phyloP scores from a whole-genome alignment of 2,797 vertebrate genomes.

The Poliocrania exsul region DNA sequence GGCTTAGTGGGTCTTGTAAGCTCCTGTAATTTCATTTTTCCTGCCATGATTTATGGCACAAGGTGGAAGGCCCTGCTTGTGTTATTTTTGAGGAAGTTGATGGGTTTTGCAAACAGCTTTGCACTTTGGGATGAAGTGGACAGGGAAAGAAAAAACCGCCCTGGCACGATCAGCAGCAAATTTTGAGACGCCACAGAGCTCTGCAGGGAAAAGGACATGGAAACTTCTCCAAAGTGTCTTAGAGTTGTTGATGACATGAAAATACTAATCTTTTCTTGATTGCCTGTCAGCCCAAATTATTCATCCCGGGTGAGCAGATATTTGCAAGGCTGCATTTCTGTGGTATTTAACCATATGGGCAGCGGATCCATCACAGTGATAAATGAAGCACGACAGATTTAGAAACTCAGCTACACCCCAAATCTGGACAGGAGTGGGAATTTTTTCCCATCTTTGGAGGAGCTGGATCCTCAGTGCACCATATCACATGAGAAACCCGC shows the following conservation, averaged over 20 bases:
- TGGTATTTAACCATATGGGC: conserved; percentile 15
- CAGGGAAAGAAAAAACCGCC: not conserved
- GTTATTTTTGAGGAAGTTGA: not conserved
- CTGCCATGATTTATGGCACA: not conserved
- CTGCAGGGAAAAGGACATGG: not conserved
- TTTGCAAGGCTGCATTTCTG: not conserved
- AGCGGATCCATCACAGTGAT: not conserved
- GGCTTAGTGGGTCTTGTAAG: conserved; percentile 48
- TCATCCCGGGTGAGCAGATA: not conserved
- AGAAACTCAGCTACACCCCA: not conserved
- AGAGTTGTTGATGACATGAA: not conserved
- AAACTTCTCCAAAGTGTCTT: not conserved
- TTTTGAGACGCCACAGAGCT: fast-evolving
- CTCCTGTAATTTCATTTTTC: conserved; percentile 58
- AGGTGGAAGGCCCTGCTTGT: not conserved
- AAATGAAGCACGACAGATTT: not conserved
- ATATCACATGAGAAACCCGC: not conserved
- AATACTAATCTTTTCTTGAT: not conserved
- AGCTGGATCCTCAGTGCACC: not conserved
- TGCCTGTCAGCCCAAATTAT: conserved; percentile 29
- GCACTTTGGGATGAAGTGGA: not conserved
- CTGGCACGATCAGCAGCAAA: not conserved
- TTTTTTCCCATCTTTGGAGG: not conserved
- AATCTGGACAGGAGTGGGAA: not conserved
- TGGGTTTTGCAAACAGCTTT: not conserved